phyloP scores from a whole-genome alignment of 2,888 invertebrate species.

The Seira sanloemensis region DNA sequence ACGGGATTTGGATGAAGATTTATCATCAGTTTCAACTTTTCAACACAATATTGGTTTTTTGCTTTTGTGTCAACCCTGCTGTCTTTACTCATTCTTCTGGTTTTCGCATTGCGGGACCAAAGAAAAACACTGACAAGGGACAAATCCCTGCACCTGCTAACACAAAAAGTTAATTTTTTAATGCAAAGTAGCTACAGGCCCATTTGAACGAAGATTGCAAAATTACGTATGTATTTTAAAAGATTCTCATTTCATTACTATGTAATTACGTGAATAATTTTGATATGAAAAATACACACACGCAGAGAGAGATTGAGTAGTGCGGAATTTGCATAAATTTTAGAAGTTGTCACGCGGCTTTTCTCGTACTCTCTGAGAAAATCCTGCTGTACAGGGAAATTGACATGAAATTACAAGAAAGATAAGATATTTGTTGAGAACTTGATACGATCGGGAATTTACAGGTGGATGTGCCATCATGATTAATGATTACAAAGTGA shows the following conservation, averaged over 20 bases:
- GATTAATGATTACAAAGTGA: constrained; percentile 10
- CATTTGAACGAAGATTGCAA: background rate
- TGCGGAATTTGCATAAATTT: constrained; percentile 16
- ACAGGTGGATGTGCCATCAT: constrained; percentile 4
- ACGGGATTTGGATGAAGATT: constrained; percentile 12
- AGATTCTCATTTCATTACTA: background rate
- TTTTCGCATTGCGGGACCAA: background rate
- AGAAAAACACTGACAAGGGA: background rate
- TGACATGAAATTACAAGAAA: background rate
- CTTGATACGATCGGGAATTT: background rate
- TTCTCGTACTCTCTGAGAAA: background rate
- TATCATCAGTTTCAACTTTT: constrained; percentile 16
- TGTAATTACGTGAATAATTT: background rate
- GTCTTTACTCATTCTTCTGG: background rate
- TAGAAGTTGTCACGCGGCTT: constrained; percentile 6
- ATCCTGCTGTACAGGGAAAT: background rate
- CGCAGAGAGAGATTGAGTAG: too few species aligned
- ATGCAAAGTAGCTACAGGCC: background rate
- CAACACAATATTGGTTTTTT: constrained; percentile 11
- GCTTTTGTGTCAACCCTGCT: constrained; percentile 2
- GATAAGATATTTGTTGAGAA: background rate
- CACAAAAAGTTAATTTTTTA: background rate
- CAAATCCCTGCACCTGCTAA: background rate
- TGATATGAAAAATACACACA: background rate
- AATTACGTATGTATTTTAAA: background rate